Base-by-base conservation (phyloP, 2,113 vertebrate genomes). In the Irena cyanogastra region DNA sequence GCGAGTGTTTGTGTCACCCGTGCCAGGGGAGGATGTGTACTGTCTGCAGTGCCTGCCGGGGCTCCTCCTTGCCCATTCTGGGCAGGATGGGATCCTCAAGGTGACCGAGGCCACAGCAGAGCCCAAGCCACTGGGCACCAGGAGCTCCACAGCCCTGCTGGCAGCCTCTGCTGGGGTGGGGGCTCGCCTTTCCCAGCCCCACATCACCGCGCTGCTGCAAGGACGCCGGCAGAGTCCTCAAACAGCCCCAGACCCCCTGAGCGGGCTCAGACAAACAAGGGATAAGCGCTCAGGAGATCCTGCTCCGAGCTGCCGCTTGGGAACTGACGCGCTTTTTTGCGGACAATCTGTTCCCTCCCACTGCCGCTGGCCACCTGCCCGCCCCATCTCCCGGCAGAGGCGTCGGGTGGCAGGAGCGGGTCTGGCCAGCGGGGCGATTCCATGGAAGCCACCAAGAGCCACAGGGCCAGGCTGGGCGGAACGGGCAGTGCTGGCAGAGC, bases 261-360 rank as follows among this genome's bases (percentile, higher is more conserved):
- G 47, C 12, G 9, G 56, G 49, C 79, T 69, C 79, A 69, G 54
- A 60, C 63, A 63, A 83, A 77, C 27, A 54, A 47, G 41, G 41
- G 2, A 56, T 2, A 42, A 63, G 56, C 35, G 41, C 18, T 1
- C 35, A 31, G 64, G 87, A 83, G 79, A 83, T 90, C 87, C 79
- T 33, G 49, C 79, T 83, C 79, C 22, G 35, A 69, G 64, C 71
- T 61, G 64, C 69, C 60, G 33, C 5, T 4, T 42, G 79, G 56
- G 87, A 83, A 27, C 42, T 24, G 87, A 90, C 22, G 87, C 47
- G 64, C 79, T 83, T 90, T 83, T 90, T 83, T 69, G 64, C 27
- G 79, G 90, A 8, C 88, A 84, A 87, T 85, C 94, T 92, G 93
- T 94, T 94, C 42, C 78, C 64, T 78, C 87, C 94, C 72, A 81